These are phyloP conservation scores for Drosophila guanche DNA, from an alignment of 1,140 invertebrate genomes.

Conservation along the genomic window DNA sequence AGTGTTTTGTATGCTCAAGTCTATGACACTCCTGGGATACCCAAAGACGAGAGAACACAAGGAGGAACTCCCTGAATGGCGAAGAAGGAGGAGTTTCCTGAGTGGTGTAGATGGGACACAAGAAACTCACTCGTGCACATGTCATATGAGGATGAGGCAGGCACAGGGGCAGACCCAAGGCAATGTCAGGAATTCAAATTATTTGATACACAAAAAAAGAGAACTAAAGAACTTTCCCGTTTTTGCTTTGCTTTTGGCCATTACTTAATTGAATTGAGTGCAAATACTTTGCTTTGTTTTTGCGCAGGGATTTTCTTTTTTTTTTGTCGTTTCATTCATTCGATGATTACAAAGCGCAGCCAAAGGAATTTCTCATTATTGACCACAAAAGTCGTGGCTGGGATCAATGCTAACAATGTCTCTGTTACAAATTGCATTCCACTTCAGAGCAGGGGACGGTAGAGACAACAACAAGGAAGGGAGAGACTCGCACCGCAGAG, in stretches of 20 bases:
- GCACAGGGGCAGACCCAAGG: not conserved
- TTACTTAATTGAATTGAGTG: slow-evolving; percentile 79
- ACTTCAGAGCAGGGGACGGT: not conserved
- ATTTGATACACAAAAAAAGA: slow-evolving; percentile 41
- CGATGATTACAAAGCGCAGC: slow-evolving; percentile 57
- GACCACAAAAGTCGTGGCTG: slow-evolving; percentile 71
- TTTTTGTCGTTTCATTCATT: slow-evolving; percentile 19
- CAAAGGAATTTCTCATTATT: slow-evolving; percentile 80
- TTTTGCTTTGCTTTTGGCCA: slow-evolving; percentile 34
- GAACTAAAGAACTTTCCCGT: slow-evolving; percentile 10
- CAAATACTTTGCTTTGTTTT: slow-evolving; percentile 71
- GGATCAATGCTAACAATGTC: slow-evolving; percentile 64
- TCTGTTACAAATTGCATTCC: slow-evolving; percentile 54
- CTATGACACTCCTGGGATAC: slow-evolving; percentile 43
- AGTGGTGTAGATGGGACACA: slow-evolving; percentile 39
- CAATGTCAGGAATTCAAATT: slow-evolving; percentile 73
- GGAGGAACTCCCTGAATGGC: slow-evolving; percentile 20
- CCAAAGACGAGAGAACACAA: not conserved
- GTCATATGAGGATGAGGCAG: not conserved
- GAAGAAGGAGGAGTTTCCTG: slow-evolving; percentile 12
- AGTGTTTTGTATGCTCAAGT: slow-evolving; percentile 53
- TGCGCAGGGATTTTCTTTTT: slow-evolving; percentile 23
- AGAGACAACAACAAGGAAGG: not conserved
- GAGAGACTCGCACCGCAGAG: not conserved
- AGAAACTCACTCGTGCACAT: slow-evolving; percentile 1